phyloP scores from a whole-genome alignment of 2,797 vertebrate genomes.

The Cuniculus paca region DNA sequence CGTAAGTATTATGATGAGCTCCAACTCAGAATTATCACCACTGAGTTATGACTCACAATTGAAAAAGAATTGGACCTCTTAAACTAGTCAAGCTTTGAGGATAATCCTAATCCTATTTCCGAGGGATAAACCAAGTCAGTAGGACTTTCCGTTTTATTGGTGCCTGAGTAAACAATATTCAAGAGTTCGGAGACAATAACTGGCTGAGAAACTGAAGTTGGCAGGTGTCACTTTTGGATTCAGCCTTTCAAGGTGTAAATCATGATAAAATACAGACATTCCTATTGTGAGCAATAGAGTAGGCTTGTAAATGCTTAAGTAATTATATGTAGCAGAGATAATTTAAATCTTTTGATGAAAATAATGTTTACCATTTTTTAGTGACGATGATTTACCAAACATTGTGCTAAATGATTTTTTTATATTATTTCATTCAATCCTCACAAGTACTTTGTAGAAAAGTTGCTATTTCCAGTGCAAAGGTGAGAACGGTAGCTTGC shows the following conservation, averaged over 20 bases:
- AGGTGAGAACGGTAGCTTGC: not conserved
- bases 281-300: not conserved
- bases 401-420: not conserved
- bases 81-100: not conserved
- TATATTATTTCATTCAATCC: not conserved
- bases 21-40: not conserved
- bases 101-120: not conserved
- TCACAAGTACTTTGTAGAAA: not conserved
- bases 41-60: not conserved
- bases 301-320: not conserved
- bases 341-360: not conserved
- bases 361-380: not conserved
- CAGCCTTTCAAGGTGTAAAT: not conserved
- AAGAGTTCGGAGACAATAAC: not conserved
- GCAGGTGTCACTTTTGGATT: not conserved
- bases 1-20: not conserved
- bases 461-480: not conserved
- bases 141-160: conserved; percentile 7
- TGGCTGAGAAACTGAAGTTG: not conserved
- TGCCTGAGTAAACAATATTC: not conserved
- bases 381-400: not conserved
- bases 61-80: not conserved
- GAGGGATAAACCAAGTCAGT: not conserved
- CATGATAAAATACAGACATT: not conserved
- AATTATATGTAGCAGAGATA: not conserved